These are phyloP conservation scores for Acleris emargana DNA, from an alignment of 2,888 invertebrate genomes.

Conservation along the genomic window DNA sequence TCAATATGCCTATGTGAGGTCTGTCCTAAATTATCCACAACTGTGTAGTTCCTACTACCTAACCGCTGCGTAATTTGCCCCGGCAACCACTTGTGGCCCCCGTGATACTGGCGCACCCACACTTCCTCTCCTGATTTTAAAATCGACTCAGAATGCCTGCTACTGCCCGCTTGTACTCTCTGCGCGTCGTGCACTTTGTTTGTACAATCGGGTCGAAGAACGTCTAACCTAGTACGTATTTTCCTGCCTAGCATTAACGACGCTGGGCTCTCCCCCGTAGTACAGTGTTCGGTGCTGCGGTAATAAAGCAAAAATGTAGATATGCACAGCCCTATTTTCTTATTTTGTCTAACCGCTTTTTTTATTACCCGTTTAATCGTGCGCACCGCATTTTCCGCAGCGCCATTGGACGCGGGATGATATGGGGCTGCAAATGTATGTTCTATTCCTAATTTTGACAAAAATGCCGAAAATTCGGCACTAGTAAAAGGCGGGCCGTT, in stretches of 20 bases:
- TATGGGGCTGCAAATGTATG: too few relatives aligned
- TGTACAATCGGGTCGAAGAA: not conserved
- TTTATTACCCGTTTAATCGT: too few relatives aligned
- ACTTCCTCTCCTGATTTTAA: not conserved
- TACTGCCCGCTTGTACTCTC: not conserved
- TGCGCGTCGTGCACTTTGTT: not conserved
- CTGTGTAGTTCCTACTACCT: constrained; percentile 3
- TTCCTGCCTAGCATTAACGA: not conserved
- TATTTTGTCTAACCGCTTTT: not conserved
- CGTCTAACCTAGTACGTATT: not conserved
- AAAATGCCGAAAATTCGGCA: too few relatives aligned
- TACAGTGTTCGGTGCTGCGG: not conserved
- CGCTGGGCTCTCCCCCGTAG: constrained; percentile 5
- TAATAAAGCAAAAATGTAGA: constrained; percentile 1
- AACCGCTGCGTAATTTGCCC: not conserved
- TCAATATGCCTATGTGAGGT: constrained; percentile 1
- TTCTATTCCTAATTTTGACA: too few relatives aligned
- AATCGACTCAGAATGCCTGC: not conserved
- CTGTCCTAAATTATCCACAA: not conserved
- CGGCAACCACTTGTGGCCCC: not conserved
- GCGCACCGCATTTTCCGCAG: too few relatives aligned
- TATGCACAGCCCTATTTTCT: not conserved
- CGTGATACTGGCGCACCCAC: not conserved
- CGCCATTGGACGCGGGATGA: too few relatives aligned
- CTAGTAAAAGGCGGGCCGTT: too few relatives aligned